phyloP scores from a whole-genome alignment of 1,140 invertebrate species.

The Tetragnatha versicolor region DNA sequence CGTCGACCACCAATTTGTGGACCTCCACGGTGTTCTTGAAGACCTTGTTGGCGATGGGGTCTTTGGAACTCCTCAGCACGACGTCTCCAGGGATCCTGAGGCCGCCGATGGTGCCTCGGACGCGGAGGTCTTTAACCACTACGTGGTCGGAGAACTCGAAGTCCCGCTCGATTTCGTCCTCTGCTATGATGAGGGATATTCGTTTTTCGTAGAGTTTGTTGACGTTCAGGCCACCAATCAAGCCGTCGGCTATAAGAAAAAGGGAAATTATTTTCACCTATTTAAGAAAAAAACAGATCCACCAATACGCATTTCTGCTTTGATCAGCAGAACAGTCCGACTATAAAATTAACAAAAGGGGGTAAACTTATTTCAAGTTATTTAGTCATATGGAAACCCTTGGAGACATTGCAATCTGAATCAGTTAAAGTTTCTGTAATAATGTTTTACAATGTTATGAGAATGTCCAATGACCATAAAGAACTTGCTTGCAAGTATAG shows the following conservation, averaged over 20 bases:
- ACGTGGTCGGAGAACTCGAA: constrained; percentile 32
- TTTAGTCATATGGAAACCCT: no score
- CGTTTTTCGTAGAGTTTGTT: constrained; percentile 1
- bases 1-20: constrained; percentile 15
- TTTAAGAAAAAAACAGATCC: not conserved
- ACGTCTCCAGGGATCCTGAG: constrained; percentile 25
- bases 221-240: constrained; percentile 20
- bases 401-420: no score
- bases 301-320: no score
- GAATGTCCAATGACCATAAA: no score
- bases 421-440: no score
- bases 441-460: no score
- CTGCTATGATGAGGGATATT: not conserved
- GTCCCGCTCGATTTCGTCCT: not conserved
- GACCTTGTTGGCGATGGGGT: constrained; percentile 6
- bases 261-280: not conserved
- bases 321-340: no score
- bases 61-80: not conserved
- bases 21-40: not conserved
- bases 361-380: no score
- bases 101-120: constrained; percentile 20
- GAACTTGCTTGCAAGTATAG: no score
- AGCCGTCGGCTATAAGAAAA: not conserved
- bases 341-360: no score
- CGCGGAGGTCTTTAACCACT: constrained; percentile 14